These are phyloP conservation scores for Cercopithecus mona DNA, from an alignment of 2,113 vertebrate species.

Conservation along the genomic window DNA sequence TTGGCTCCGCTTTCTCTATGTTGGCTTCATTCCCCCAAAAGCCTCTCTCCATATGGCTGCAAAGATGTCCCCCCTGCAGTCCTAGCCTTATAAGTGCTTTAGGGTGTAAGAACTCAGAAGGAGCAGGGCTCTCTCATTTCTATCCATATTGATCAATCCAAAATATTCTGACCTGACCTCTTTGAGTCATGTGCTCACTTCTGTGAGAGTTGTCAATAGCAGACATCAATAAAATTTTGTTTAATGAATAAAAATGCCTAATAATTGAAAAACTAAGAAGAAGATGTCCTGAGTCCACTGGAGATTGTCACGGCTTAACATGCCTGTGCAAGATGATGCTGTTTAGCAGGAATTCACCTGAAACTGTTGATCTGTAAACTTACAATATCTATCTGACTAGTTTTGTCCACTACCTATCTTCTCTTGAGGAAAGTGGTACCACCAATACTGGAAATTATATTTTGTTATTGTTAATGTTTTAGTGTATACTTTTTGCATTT, in stretches of 20 bases:
- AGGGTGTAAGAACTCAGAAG: not conserved
- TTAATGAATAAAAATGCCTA: not conserved
- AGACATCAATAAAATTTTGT: not conserved
- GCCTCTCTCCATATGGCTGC: not conserved
- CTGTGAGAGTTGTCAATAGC: not conserved
- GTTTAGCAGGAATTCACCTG: not conserved
- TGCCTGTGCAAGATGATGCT: rapidly evolving
- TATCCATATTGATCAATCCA: not conserved
- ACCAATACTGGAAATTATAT: not conserved
- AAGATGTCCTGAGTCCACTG: not conserved
- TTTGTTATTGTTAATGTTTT: not conserved
- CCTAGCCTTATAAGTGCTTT: not conserved
- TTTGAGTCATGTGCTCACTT: not conserved
- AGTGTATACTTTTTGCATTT: not conserved
- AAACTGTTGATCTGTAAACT: not conserved
- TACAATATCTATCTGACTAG: not conserved
- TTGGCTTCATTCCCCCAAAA: not conserved
- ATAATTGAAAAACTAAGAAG: not conserved
- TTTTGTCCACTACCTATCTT: not conserved
- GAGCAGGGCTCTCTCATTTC: not conserved
- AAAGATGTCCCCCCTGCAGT: not conserved
- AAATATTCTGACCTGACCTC: not conserved
- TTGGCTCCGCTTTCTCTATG: not conserved
- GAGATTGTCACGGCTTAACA: not conserved
- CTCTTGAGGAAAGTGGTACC: not conserved